phyloP scores from a whole-genome alignment of 2,888 invertebrate species.

The Callyntrura sp. region DNA sequence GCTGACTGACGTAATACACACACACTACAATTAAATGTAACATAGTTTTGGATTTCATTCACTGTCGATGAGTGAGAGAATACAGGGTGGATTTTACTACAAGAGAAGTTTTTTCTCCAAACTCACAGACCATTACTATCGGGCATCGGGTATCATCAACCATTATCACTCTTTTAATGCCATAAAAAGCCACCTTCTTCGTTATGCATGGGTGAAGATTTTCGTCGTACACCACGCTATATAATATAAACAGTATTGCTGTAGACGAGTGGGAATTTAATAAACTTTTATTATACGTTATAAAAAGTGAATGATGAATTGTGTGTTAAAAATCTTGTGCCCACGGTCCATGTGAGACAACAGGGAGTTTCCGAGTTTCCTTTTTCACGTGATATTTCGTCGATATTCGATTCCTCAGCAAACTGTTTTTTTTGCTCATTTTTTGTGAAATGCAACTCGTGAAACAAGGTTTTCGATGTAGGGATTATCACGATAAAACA shows the following conservation, averaged over 20 bases:
- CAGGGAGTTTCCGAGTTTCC: neutral
- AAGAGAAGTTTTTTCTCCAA: neutral
- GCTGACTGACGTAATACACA: neutral
- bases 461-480: neutral
- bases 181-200: neutral
- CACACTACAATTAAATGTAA: neutral
- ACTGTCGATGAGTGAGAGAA: conserved; percentile 32
- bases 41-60: conserved; percentile 60
- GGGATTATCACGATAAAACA: conserved; percentile 39
- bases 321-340: too few species aligned
- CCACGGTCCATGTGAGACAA: neutral
- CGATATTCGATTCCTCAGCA: neutral
- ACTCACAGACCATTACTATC: neutral
- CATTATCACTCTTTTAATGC: neutral
- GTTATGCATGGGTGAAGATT: neutral
- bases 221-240: neutral
- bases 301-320: too few species aligned
- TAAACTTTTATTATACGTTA: neutral
- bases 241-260: neutral
- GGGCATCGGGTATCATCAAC: neutral
- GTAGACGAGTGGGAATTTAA: neutral
- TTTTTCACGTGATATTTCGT: neutral
- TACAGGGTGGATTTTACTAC: neutral
- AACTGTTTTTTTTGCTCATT: conserved; percentile 34
- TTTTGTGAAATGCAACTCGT: neutral